Base-by-base conservation (phyloP, 23 tunicate species). In the Ciona savignyi region DNA sequence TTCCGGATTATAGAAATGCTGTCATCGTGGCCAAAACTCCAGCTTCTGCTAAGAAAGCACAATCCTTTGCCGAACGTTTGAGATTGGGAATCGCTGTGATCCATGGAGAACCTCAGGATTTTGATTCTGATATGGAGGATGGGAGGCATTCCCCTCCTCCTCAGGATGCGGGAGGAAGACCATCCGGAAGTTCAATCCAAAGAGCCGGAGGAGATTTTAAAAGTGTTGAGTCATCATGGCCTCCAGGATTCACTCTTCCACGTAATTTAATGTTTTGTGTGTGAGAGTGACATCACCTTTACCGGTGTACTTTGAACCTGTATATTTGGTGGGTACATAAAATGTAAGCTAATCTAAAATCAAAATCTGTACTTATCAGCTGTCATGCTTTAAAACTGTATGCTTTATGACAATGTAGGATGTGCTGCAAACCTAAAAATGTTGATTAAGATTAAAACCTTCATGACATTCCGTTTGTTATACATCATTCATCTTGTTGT, bases 111-210 rank as follows among this genome's bases (percentile, higher is more conserved):
- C 91, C 97, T 4, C 97, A 91, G 65, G 93, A 91, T 33, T 93
- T 80, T 23, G 97, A 91, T 34, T 81, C 87, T 2, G 97, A 91
- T 70, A 83, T 74, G 11, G 85, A 84, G 30, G 99, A 94, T 66
- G 99, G 99, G 0, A 77, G 98, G 15, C 81, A 87, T 32, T 94
- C 99, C 0, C 95, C 99, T 30, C 99, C 99, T 19, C 99, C 90
- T 22, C 73, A 63, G 65, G 64, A 24, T 2, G 56, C 31, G 3
- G 76, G 28, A 22, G n/a, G n/a, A n/a, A n/a, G n/a, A n/a, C 6
- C 67, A 23, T 63, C 67, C 28, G 67, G 56, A 15, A 42, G 11
- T 42, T 42, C 56, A 9, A n/a, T n/a, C n/a, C n/a, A n/a, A n/a
- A 42, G 56, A 15, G 56, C 49, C 4, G 73, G 42, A 20, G 35